Evolutionary conservation across 2,888 invertebrate species (phyloP).

Genomic region (Cryptus armator): DNA sequence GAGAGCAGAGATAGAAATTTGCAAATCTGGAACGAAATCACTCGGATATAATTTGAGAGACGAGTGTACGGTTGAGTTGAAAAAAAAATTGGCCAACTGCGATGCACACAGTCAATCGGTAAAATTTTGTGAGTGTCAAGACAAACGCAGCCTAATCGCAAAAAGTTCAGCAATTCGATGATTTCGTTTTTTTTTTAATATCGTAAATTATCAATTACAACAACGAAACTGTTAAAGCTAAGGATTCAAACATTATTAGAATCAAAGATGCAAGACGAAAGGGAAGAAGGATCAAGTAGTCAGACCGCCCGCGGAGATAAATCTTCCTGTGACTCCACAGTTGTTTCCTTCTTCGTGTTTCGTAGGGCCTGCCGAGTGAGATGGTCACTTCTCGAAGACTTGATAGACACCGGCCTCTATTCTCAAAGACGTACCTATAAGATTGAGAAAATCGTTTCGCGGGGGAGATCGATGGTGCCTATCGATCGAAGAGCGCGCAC

Average conservation of each 20-base stretch:
- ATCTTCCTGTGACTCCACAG: conserved; percentile 52
- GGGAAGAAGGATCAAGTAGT: conserved; percentile 36
- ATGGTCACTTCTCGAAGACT: neutral
- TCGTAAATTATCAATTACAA: too few relatives aligned
- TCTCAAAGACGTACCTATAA: conserved; percentile 1
- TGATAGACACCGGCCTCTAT: conserved; percentile 3
- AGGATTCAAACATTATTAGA: too few relatives aligned
- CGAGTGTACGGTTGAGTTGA: too few relatives aligned
- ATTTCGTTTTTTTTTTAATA: too few relatives aligned
- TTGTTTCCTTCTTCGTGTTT: conserved; percentile 53
- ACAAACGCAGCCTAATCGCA: too few relatives aligned
- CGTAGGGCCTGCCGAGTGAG: neutral
- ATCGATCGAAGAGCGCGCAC: conserved; percentile 39
- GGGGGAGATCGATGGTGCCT: conserved; percentile 52
- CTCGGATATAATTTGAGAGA: neutral
- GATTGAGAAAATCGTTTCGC: conserved; percentile 52
- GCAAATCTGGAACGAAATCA: neutral
- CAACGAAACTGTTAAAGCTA: neutral
- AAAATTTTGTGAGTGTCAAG: too few relatives aligned
- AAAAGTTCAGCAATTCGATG: too few relatives aligned
- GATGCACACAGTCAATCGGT: too few relatives aligned
- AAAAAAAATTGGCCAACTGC: neutral
- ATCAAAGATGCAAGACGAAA: too few relatives aligned
- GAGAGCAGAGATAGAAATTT: neutral
- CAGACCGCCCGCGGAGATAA: conserved; percentile 64